phyloP scores from a whole-genome alignment of 2,797 vertebrate species.

The Siniperca scherzeri region DNA sequence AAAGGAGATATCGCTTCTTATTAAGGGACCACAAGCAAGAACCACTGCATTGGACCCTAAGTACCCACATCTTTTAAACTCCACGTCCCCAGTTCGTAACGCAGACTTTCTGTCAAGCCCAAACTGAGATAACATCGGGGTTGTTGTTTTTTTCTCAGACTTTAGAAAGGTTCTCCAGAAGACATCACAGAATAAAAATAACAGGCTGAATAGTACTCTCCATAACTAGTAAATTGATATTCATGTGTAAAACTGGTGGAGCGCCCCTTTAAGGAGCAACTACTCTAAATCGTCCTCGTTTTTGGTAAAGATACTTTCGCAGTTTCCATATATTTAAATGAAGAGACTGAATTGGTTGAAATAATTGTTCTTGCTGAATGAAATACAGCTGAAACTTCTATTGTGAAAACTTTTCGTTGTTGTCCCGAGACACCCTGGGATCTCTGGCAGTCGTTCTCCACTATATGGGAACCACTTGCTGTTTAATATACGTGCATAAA shows the following conservation, averaged over 20 bases:
- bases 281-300: not conserved
- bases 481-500: constrained; percentile 43
- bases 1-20: not conserved
- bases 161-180: not conserved
- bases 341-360: not conserved
- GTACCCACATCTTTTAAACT: not conserved
- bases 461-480: not conserved
- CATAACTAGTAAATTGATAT: not conserved
- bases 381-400: not conserved
- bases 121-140: not conserved
- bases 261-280: not conserved
- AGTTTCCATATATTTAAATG: not conserved
- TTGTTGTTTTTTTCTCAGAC: not conserved
- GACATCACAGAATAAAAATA: not conserved
- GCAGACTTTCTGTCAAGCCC: not conserved
- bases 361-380: not conserved
- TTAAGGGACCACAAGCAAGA: not conserved
- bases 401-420: not conserved
- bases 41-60: not conserved
- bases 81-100: not conserved
- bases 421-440: not conserved
- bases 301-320: not conserved
- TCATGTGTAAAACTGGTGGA: not conserved
- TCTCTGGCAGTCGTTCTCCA: not conserved
- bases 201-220: not conserved